Evolutionary conservation across 1,140 invertebrate species (phyloP), one percentile per base, ranked within the genome.

Genomic region (Elysia chlorotica): DNA sequence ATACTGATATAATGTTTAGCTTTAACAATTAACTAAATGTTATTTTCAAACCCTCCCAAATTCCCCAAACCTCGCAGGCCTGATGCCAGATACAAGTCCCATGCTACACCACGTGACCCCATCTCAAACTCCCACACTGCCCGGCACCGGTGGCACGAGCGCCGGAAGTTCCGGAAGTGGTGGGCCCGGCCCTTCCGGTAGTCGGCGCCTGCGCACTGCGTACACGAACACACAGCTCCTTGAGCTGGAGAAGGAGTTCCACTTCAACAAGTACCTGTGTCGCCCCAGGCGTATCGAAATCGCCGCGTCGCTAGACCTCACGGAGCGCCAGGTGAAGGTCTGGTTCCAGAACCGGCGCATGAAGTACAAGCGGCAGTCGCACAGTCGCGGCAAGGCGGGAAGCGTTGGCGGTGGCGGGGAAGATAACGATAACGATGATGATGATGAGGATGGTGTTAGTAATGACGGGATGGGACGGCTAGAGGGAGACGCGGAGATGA

Each of bases 161-260:
- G n/a, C n/a, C n/a, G n/a, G n/a, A n/a, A n/a, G n/a, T n/a, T n/a
- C n/a, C n/a, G n/a, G n/a, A n/a, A n/a, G n/a, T n/a, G n/a, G n/a
- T n/a, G n/a, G n/a, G n/a, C n/a, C n/a, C 56, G 67, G 71, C 53
- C 76, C 62, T 53, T 48, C 74, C 48, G 74, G 74, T 57, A 78
- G 76, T 41, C 90, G 89, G 74, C 82, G 91, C 54, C 89, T 90
- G 30, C 90, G 97, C 35, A 99, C 97, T 0, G 99, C 99, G 85
- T 99, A 99, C 89, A 98, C 96, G 65, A 99, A 98, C 85, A 98
- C 99, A 83, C 98, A 99, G 86, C 91, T 99, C 37, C 97, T 97
- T 2, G 97, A 99, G 88, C 90, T 99, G 77, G 97, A 99, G 85
- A 99, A 98, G 88, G 97, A 95, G 81, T 96, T 96, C 83, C 91